A percentile compares a stretch with the other conserved stretches of the same genome.
phyloP scores from a whole-genome alignment of 2,797 vertebrate species.

The Falco novaeseelandiae region DNA sequence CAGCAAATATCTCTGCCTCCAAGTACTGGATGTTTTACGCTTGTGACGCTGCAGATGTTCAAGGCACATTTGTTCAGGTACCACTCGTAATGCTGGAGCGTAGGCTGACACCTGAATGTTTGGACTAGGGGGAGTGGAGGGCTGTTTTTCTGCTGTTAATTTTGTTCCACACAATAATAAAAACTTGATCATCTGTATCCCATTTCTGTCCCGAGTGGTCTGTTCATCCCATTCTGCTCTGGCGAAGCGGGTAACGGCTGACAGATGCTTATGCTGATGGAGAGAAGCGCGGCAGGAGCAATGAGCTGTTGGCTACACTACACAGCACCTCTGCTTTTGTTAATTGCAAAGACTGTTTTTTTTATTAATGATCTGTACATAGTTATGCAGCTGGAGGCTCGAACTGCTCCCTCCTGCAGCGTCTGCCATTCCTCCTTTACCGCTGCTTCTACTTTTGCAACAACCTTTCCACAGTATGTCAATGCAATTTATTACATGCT shows the following conservation, averaged over 20 bases:
- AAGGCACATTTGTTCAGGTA: not conserved
- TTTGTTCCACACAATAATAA: not conserved
- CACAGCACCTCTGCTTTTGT: rapidly evolving
- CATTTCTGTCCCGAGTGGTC: rapidly evolving
- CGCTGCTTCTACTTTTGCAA: not conserved
- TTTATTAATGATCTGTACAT: not conserved
- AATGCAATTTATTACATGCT: constrained; percentile 13
- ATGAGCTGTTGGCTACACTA: rapidly evolving
- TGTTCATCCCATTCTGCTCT: not conserved
- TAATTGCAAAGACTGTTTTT: rapidly evolving
- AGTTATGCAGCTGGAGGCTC: rapidly evolving
- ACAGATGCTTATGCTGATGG: rapidly evolving
- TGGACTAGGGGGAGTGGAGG: rapidly evolving
- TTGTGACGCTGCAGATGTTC: rapidly evolving
- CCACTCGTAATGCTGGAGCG: rapidly evolving
- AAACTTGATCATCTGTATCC: not conserved
- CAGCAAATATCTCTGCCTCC: rapidly evolving
- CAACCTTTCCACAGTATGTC: not conserved
- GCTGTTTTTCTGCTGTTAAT: not conserved
- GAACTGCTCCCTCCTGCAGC: not conserved
- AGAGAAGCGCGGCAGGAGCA: rapidly evolving
- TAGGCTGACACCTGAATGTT: rapidly evolving
- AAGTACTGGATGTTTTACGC: rapidly evolving
- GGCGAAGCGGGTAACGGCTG: rapidly evolving
- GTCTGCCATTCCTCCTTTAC: not conserved